Conservation (phyloP, 2,888 invertebrate species). For the Allygus modestus region DNA sequence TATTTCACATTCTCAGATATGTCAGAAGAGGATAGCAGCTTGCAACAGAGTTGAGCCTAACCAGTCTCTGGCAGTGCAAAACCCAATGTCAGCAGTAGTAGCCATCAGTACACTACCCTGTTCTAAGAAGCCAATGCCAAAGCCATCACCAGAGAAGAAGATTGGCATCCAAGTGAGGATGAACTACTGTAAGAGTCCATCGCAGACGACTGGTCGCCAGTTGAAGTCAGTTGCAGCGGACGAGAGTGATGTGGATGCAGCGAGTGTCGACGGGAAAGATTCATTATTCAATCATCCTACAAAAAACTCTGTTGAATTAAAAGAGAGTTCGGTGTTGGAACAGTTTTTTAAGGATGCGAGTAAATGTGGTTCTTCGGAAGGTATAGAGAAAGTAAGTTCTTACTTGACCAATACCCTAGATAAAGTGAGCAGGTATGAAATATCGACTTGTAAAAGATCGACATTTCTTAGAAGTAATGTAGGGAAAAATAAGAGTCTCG, state of each 20-base stretch:
- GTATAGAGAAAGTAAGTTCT: constrained; percentile 49
- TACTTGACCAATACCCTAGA: constrained; percentile 21
- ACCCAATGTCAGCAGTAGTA: constrained; percentile 35
- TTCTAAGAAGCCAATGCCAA: constrained; percentile 55
- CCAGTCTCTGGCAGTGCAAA: not conserved
- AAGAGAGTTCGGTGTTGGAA: constrained; percentile 42
- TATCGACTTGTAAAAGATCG: constrained; percentile 44
- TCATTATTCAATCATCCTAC: not conserved
- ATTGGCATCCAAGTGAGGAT: constrained; percentile 68
- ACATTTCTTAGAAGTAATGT: constrained; percentile 34
- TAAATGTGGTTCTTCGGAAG: constrained; percentile 6
- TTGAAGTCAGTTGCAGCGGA: constrained; percentile 25
- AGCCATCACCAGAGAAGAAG: constrained; percentile 63
- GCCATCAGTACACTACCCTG: not conserved
- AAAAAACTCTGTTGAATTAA: not conserved
- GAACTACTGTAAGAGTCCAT: constrained; percentile 66
- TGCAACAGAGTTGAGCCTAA: constrained; percentile 44
- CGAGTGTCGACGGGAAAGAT: constrained; percentile 46
- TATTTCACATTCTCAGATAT: constrained; percentile 84
- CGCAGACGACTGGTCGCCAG: not conserved
- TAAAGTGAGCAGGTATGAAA: constrained; percentile 33
- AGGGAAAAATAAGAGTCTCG: constrained; percentile 44
- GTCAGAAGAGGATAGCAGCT: constrained; percentile 74
- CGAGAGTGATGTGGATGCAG: constrained; percentile 53
- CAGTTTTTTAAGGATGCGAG: constrained; percentile 37